Percentiles rank a stretch among this genome's conserved stretches.
These are phyloP conservation scores for Chaetops frenatus DNA, from an alignment of 2,113 vertebrate genomes.

Conservation along the genomic window DNA sequence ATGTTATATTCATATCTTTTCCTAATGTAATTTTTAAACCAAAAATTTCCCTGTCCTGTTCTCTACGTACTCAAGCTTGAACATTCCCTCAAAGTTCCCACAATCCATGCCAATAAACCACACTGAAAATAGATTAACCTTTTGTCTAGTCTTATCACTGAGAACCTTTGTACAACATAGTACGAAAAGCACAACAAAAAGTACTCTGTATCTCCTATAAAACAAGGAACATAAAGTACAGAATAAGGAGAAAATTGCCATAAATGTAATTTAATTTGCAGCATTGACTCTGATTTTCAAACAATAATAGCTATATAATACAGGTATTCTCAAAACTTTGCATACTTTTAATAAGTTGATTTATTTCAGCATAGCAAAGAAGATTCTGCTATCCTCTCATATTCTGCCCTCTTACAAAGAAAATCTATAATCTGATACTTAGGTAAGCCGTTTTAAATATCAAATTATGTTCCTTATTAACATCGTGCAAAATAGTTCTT, in stretches of 20 bases:
- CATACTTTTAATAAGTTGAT: background rate
- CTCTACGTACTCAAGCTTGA: background rate
- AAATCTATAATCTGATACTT: background rate
- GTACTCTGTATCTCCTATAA: background rate
- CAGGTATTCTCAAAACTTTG: background rate
- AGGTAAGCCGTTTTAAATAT: background rate
- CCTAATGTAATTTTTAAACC: background rate
- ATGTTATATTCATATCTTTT: background rate
- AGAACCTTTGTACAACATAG: slow-evolving; percentile 8
- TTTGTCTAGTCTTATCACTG: slow-evolving; percentile 58
- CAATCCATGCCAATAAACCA: slow-evolving; percentile 49
- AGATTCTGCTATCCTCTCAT: background rate
- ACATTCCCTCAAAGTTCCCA: background rate
- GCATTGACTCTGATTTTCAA: background rate
- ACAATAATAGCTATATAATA: background rate
- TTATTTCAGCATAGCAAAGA: background rate
- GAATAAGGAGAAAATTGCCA: background rate
- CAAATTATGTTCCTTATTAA: background rate
- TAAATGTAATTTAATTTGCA: background rate
- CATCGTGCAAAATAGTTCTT: background rate
- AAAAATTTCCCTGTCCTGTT: background rate
- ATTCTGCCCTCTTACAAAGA: background rate
- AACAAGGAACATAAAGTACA: background rate
- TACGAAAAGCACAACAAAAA: background rate
- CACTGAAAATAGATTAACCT: slow-evolving; percentile 58